phyloP scores from a whole-genome alignment of 2,797 vertebrate genomes.

The Garrulus glandarius region DNA sequence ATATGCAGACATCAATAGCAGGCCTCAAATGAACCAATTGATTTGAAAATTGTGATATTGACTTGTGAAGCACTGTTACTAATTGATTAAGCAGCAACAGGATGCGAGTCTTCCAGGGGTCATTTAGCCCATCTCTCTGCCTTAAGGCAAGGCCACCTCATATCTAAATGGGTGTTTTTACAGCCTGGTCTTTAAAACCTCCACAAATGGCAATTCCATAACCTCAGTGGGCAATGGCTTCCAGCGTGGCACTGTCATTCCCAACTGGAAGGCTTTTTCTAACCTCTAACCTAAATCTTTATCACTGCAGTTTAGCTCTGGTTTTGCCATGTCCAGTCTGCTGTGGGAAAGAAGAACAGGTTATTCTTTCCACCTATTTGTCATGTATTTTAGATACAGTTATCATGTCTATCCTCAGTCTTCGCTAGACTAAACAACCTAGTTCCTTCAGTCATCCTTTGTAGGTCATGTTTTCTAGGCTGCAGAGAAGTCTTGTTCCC shows the following conservation, averaged over 20 bases:
- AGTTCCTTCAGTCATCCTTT: conserved; percentile 70
- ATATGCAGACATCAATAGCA: accelerated
- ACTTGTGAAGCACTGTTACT: background rate
- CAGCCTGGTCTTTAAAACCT: background rate
- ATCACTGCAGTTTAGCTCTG: background rate
- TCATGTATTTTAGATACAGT: conserved; percentile 11
- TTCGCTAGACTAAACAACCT: conserved; percentile 65
- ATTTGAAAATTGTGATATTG: conserved; percentile 5
- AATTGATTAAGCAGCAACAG: background rate
- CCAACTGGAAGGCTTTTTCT: background rate
- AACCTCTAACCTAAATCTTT: background rate
- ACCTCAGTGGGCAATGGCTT: background rate
- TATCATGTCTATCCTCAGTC: background rate
- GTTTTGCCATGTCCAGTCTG: background rate
- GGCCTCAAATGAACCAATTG: background rate
- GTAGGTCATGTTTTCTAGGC: conserved; percentile 66
- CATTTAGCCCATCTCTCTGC: background rate
- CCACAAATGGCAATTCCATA: background rate
- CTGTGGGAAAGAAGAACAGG: background rate
- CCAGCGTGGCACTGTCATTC: background rate
- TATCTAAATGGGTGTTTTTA: background rate
- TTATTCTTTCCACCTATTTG: conserved; percentile 17
- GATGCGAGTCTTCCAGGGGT: background rate
- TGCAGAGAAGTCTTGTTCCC: conserved; percentile 37
- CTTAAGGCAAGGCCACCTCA: background rate